Base-by-base conservation (phyloP, 2,888 invertebrate genomes). In the Euphydryas editha region DNA sequence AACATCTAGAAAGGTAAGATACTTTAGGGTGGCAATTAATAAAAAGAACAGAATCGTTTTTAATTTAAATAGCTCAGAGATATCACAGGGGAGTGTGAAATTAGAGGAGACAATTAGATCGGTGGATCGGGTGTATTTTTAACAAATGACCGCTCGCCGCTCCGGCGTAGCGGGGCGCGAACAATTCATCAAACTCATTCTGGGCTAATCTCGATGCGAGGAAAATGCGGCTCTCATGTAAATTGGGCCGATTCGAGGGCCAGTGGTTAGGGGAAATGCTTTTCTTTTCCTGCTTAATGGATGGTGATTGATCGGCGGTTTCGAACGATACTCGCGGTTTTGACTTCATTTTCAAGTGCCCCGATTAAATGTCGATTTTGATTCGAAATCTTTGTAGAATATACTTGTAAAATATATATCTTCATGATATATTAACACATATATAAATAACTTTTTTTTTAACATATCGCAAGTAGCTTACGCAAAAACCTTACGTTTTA, bases 1-100 rank as follows among this genome's bases (percentile, higher is more conserved):
- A 98, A 94, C 98, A 98, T 90, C 95, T 98, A 86, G 98, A 98
- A 95, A 97, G 98, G 96, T 97, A 95, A 94, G 96, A 88, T 67
- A 46, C 15, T 44, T 54, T 51, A 17, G 30, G 54, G 36, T 54
- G 24, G 49, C 36, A 54, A 54, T 54, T 54, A 39, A 57, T 57
- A 18, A 49, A 55, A 47, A 60, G 57, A 55, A 62, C 46, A 57
- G 59, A 62, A 68, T 64, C 59, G 60, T 68, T 70, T 82, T 84
- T 85, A 83, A 88, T 86, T 86, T 84, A 78, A 84, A 83, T 78
- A 73, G 79, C 80, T 82, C 78, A 82, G 82, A 86, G 87, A 88
- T 88, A 90, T 88, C 89, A 88, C 81, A 79, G 85, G 83, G 84
- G 90, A 86, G 91, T 87, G 88, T 91, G 90, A 92, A 92, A 92